These are phyloP conservation scores for Ostrea edulis DNA, from an alignment of 1,140 invertebrate species.

Conservation along the genomic window DNA sequence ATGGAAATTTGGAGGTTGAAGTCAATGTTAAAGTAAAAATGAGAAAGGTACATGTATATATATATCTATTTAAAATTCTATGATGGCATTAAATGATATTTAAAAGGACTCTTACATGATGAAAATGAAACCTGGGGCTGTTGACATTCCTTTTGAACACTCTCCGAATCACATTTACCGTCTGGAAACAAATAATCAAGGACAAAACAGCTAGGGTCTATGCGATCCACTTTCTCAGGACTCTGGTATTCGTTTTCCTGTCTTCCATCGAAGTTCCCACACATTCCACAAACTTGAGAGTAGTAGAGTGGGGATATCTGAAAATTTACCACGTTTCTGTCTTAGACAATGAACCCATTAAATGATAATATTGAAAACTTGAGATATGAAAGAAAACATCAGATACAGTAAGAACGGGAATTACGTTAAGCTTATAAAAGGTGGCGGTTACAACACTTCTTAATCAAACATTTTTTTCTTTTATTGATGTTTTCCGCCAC, in stretches of 20 bases:
- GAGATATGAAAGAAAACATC: not conserved
- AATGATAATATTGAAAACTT: not conserved
- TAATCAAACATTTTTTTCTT: no score
- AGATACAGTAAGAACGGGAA: not conserved
- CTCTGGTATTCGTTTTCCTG: constrained; percentile 44
- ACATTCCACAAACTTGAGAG: constrained; percentile 54
- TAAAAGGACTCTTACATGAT: constrained; percentile 10
- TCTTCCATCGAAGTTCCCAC: constrained; percentile 56
- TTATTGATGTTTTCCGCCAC: no score
- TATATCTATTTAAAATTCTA: no score
- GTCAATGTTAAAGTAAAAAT: no score
- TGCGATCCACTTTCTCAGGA: constrained; percentile 39
- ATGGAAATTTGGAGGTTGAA: not conserved
- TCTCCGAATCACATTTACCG: constrained; percentile 42
- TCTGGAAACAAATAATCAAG: constrained; percentile 35
- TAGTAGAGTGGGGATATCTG: constrained; percentile 55
- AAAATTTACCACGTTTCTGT: not conserved
- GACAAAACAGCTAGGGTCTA: constrained; percentile 43
- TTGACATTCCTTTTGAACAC: constrained; percentile 20
- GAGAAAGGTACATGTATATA: no score
- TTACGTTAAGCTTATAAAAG: no score
- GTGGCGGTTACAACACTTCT: no score
- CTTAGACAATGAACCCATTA: not conserved
- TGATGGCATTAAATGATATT: not conserved
- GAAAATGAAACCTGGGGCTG: not conserved